Evolutionary conservation across 2,888 invertebrate species (phyloP).

Genomic region (Drosophila nigritarsus): DNA sequence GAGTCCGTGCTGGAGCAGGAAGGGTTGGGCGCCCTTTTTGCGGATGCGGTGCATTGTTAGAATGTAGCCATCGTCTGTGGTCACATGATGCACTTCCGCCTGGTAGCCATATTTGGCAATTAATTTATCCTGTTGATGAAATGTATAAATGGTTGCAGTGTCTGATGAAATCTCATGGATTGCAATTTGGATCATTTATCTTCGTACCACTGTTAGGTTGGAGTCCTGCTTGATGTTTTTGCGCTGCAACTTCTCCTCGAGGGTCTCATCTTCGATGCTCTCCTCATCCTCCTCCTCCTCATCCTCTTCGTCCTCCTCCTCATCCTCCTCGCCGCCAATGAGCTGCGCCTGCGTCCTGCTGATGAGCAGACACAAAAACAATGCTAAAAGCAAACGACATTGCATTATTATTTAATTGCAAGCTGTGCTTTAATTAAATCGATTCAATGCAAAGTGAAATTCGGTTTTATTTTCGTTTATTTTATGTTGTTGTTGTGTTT

Average conservation of each 20-base stretch:
- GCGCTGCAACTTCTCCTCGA: slow-evolving; percentile 76
- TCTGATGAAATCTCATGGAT: neutral
- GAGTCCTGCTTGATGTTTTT: slow-evolving; percentile 83
- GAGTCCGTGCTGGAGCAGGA: slow-evolving; percentile 90
- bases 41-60: slow-evolving; percentile 90
- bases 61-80: slow-evolving; percentile 92
- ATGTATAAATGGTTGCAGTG: slow-evolving; percentile 45
- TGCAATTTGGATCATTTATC: slow-evolving; percentile 51
- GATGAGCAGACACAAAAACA: slow-evolving; percentile 61
- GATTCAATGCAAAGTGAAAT: slow-evolving; percentile 63
- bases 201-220: slow-evolving; percentile 80
- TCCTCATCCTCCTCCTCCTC: slow-evolving; percentile 83
- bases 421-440: slow-evolving; percentile 9
- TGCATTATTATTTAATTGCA: slow-evolving; percentile 48
- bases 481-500: slow-evolving; percentile 7
- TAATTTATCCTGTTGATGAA: slow-evolving; percentile 84
- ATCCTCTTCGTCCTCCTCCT: slow-evolving; percentile 81
- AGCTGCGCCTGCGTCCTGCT: slow-evolving; percentile 64
- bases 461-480: slow-evolving; percentile 16
- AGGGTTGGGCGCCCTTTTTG: slow-evolving; percentile 86
- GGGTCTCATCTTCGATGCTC: slow-evolving; percentile 81
- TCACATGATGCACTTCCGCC: slow-evolving; percentile 88
- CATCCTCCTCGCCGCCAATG: slow-evolving; percentile 82
- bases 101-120: slow-evolving; percentile 88
- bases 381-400: slow-evolving; percentile 46